phyloP scores from a whole-genome alignment of 2,888 invertebrate genomes.

The Plebejus argus region DNA sequence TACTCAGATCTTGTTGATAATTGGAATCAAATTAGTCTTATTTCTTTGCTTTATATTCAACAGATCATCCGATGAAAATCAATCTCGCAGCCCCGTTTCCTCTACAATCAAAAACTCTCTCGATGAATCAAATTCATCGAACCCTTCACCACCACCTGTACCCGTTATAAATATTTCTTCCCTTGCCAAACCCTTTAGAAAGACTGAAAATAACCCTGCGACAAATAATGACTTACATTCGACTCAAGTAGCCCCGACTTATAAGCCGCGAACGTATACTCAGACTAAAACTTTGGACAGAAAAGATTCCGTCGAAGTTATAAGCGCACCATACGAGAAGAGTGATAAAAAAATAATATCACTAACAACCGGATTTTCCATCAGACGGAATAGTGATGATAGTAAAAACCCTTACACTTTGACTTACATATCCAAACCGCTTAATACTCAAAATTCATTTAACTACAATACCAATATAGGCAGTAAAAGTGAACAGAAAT shows the following conservation, averaged over 20 bases:
- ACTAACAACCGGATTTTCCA: constrained; percentile 75
- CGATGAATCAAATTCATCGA: constrained; percentile 58
- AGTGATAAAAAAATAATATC: constrained; percentile 65
- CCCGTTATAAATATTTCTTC: constrained; percentile 68
- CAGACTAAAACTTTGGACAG: constrained; percentile 60
- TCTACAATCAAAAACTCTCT: constrained; percentile 69
- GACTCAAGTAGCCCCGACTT: constrained; percentile 59
- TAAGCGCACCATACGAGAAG: constrained; percentile 52
- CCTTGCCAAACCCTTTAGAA: constrained; percentile 75
- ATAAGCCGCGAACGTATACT: constrained; percentile 52
- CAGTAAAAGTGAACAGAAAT: constrained; percentile 44
- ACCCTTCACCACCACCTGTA: constrained; percentile 52
- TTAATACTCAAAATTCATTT: constrained; percentile 54
- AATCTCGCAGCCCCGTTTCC: constrained; percentile 61
- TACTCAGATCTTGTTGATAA: constrained; percentile 35
- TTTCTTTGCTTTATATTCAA: constrained; percentile 79
- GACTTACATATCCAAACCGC: constrained; percentile 67
- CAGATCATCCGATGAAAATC: constrained; percentile 80
- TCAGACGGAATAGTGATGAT: constrained; percentile 67
- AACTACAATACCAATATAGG: constrained; percentile 43
- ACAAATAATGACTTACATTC: constrained; percentile 61
- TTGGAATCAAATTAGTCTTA: constrained; percentile 67
- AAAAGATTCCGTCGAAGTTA: constrained; percentile 55
- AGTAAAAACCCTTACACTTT: constrained; percentile 71
- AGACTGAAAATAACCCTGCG: constrained; percentile 68